These are phyloP conservation scores for Corythaeola cristata DNA, from an alignment of 2,113 vertebrate species.

Conservation along the genomic window DNA sequence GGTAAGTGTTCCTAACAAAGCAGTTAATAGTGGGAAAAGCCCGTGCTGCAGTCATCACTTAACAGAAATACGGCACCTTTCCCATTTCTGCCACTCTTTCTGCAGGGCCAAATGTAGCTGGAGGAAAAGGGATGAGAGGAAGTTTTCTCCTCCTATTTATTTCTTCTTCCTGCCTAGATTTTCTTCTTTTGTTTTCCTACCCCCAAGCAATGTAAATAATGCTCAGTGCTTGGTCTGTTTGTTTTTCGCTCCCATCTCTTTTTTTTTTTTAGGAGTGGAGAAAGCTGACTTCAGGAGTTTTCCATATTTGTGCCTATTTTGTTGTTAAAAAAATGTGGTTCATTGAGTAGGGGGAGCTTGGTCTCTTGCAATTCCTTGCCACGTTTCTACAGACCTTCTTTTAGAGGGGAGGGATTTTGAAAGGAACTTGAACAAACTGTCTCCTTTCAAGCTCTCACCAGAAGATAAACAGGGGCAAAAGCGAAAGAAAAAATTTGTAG, in stretches of 20 bases:
- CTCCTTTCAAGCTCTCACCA: neutral
- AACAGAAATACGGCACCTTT: neutral
- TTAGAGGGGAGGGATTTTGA: neutral
- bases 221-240: neutral
- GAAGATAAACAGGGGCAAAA: neutral
- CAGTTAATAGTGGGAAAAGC: neutral
- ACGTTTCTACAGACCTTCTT: constrained; percentile 1
- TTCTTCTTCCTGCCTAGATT: neutral
- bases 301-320: neutral
- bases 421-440: neutral
- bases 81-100: neutral
- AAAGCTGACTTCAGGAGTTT: constrained; percentile 6
- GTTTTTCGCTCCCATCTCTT: neutral
- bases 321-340: neutral
- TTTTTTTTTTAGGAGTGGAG: constrained; percentile 11
- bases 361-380: neutral
- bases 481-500: neutral
- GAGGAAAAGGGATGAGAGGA: neutral
- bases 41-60: neutral
- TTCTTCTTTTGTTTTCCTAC: neutral
- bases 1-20: neutral
- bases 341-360: neutral
- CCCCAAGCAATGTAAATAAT: constrained; percentile 16
- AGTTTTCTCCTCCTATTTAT: neutral
- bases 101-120: constrained; percentile 48